Base-by-base conservation (phyloP, 2,113 vertebrate species). In the Plestiodon gilberti region DNA sequence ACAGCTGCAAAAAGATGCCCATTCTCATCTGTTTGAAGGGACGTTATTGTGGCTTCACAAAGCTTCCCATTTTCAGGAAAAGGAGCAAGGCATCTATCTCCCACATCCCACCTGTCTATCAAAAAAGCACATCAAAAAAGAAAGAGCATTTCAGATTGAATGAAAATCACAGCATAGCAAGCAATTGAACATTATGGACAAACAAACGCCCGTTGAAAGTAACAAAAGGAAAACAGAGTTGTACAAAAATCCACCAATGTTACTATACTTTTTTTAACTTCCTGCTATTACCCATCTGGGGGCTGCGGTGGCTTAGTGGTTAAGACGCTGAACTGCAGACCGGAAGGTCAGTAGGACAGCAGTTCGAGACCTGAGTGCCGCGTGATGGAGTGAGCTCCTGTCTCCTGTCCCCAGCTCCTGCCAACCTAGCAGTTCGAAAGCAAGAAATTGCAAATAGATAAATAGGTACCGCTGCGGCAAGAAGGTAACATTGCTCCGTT, bases 21-120 rank as follows among this genome's bases (percentile, higher is more conserved):
- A 85, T 90, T 81, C 87, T 96, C 93, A 81, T 95, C 93, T 86
- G 94, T 94, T 89, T 82, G 93, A 52, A 97, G 81, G 87, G 94
- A 96, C 28, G 95, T 96, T 92, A 98, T 92, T 65, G 83, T 96
- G 88, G 95, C 96, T 95, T 97, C 97, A 90, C 76, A 92, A 86
- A 97, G 90, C 33, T 94, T 88, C 48, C 90, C 96, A 89, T 96
- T 92, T 92, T 91, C 96, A 83, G 90, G 89, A 92, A 91, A 93
- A 82, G 96, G 96, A n/a, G 95, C 97, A 87, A 98, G 94, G 92
- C 97, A 98, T 55, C 93, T 92, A 87, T 94, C 97, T 93, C 95
- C 96, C 89, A 70, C 78, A 84, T 6, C 59, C 96, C 96, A 97
- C 14, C n/a, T 65, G 73, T 79, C 97, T 97, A 73, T 2, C 38